Evolutionary conservation across 1,140 invertebrate genomes (phyloP), one percentile per base, ranked within the genome.

Genomic region (Asbolus verrucosus): DNA sequence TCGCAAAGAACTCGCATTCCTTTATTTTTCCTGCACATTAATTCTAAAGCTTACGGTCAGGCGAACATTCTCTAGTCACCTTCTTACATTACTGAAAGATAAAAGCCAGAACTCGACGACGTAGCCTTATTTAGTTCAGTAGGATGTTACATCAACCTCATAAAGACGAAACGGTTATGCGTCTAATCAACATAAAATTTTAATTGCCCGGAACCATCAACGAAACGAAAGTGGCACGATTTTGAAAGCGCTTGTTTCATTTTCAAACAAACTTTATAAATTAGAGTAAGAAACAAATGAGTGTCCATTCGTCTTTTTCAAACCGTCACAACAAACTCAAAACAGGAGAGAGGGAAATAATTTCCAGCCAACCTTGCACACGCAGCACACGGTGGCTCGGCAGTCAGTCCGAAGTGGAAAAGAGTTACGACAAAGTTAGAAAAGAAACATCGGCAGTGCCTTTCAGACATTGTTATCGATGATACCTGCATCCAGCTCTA

Each of bases 141-240:
- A 9, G 16, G 43, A 9, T 21, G 19, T 18, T 41, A 36, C 33
- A 36, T 36, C 6, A 50, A 50, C 15, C 16, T 54, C 46, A 11
- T 27, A 54, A 54, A 54, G 19, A 27, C 18, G 18, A 36, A 36
- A 36, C 33, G 33, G 33, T 54, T 54, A 21, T 14, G 21, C n/a
- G 2, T 24, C 46, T 54, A 54, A 54, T 54, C 46, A 54, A 27
- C 46, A 54, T 54, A 54, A 54, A 30, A 54, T 54, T 54, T 54
- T 54, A 54, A 54, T 54, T 54, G 43, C 43, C 21, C 15, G 8
- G 6, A 50, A 18, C 15, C 43, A 50, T 24, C 33, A 36, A 36
- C 33, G 11, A 36, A 36, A 36, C 5, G 9, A 31, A 36, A 36
- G 33, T 36, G 11, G 33, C 33, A 36, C 5, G 33, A 36, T 36